Conservation (phyloP, 2,113 vertebrate genomes). For the Triplophysa siluroides region DNA sequence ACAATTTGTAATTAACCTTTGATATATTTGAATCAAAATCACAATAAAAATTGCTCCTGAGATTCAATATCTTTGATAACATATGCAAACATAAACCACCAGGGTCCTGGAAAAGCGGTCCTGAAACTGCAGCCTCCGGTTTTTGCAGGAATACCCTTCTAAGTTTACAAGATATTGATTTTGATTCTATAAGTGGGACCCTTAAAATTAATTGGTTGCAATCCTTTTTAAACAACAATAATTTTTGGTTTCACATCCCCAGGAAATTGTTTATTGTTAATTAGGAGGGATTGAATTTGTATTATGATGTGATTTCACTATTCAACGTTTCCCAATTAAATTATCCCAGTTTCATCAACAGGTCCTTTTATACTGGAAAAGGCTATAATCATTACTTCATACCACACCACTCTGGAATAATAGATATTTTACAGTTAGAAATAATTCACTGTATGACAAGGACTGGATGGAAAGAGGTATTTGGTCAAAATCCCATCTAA, state of each 20-base stretch:
- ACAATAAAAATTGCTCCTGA: too few species aligned
- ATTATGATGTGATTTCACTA: neutral
- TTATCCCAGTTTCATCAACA: neutral
- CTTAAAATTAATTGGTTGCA: slow-evolving; percentile 1
- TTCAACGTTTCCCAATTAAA: slow-evolving; percentile 2
- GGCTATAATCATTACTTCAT: neutral
- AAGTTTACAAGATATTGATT: neutral
- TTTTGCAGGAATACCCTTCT: too few species aligned
- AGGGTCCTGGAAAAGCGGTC: too few species aligned
- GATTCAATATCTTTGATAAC: too few species aligned
- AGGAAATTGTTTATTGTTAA: neutral
- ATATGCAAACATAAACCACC: too few species aligned
- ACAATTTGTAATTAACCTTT: too few species aligned
- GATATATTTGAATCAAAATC: too few species aligned
- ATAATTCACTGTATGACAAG: neutral
- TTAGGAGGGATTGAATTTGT: neutral
- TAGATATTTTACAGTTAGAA: neutral
- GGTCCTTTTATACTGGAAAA: slow-evolving; percentile 11
- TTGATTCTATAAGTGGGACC: neutral
- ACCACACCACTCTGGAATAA: neutral
- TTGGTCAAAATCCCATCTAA: neutral
- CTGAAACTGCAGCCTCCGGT: too few species aligned
- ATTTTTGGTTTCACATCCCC: neutral
- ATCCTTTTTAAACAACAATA: neutral
- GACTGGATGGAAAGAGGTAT: neutral